Base-by-base conservation (phyloP, 2,113 vertebrate species). In the Corythornis vintsioides region DNA sequence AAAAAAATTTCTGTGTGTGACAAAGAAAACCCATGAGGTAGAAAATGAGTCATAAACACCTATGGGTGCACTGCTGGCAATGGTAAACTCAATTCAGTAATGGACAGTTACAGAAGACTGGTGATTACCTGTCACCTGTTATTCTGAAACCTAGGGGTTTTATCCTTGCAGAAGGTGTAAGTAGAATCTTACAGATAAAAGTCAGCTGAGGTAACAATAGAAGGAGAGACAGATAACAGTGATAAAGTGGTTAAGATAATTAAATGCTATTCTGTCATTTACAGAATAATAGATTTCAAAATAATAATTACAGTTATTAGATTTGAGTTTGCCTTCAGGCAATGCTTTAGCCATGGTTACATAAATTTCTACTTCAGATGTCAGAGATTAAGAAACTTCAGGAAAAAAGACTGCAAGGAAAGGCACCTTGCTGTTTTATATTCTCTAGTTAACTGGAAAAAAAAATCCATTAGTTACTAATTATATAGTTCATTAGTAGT, bases 401-500 rank as follows among this genome's bases (percentile, higher is more conserved):
- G 29, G 5, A 53, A 31, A 71, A 86, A 81, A 31, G 40, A 64
- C 1, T 8, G 33, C 21, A 61, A 61, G 67, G 85, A 83, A 83
- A 94, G 85, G 67, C 74, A 91, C 82, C 89, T 93, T 94, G 82
- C 38, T 76, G 50, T n/a, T 89, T 57, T 83, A 5, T 63, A 47
- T 82, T 79, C 79, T 86, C 26, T 75, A 61, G 50, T 83, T 92
- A 90, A 61, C 18, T 20, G 20, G 31, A 33, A 83, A 91, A 73
- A 73, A 76, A 33, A 56, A 70, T 63, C 57, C 45, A 83, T 90
- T 90, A 94, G 86, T 95, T 89, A 70, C 60, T 81, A 89, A 95
- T 83, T 13, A 86, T 89, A 92, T 60, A 87, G 71, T 86, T 89
- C 89, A 96, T 95, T 95, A 96, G 82, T 20, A 92, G 48, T 48